Conservation (phyloP, 2,888 invertebrate species). For the Ptilodon capucinus region DNA sequence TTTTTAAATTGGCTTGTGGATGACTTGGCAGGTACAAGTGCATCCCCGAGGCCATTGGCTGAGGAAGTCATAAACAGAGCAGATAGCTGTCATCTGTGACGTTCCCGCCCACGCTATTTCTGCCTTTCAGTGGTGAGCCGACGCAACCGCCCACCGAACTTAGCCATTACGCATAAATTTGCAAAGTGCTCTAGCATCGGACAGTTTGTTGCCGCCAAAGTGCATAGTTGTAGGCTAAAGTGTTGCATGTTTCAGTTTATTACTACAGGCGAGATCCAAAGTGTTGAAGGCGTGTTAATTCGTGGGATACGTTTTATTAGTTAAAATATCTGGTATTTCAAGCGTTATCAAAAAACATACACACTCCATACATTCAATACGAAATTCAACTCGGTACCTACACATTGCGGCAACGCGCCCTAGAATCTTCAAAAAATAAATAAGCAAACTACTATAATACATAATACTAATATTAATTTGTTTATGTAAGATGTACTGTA, state of each 20-base stretch:
- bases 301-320: no score
- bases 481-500: no score
- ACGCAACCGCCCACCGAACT: slow-evolving; percentile 54
- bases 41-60: slow-evolving; percentile 72
- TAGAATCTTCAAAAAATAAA: no score
- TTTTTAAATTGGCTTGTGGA: background rate
- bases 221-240: slow-evolving; percentile 27
- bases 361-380: no score
- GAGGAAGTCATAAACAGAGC: slow-evolving; percentile 79
- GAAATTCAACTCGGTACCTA: no score
- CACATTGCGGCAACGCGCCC: no score
- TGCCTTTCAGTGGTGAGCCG: slow-evolving; percentile 63
- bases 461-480: no score
- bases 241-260: background rate
- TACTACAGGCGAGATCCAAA: background rate
- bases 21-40: slow-evolving; percentile 24
- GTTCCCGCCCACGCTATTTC: slow-evolving; percentile 80
- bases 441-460: no score
- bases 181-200: slow-evolving; percentile 51
- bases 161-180: slow-evolving; percentile 52
- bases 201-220: slow-evolving; percentile 53
- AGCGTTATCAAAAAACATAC: no score
- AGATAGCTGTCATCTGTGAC: slow-evolving; percentile 77
- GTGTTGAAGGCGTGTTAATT: background rate
- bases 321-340: no score